Evolutionary conservation across 2,113 vertebrate species (phyloP), one percentile per base, ranked within the genome.

Genomic region (Sporophila hypoxantha): DNA sequence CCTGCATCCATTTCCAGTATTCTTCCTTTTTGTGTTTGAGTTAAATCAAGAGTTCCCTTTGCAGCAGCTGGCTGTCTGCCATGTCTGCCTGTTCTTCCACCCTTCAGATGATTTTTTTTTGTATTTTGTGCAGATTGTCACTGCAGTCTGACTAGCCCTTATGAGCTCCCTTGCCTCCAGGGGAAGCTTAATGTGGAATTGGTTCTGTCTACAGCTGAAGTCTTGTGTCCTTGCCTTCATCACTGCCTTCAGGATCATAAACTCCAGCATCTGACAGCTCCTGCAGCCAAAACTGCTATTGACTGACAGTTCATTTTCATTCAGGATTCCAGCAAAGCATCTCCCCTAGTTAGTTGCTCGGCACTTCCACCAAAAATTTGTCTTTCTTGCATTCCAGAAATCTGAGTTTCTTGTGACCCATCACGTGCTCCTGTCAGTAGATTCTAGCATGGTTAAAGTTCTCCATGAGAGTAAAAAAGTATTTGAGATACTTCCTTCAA

Each of bases 181-280:
- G 37, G 42, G 23, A 52, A 89, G 71, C 12, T 55, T 69, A 50
- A 78, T 59, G 39, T 25, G 26, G 42, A 56, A 87, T 74, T 32
- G 59, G 42, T 39, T 50, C 34, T 62, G 42, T 29, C 46, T 65
- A 69, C 25, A 65, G 55, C 29, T 64, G 60, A 90, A 77, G 36
- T 37, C 49, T 60, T 76, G 29, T 47, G 79, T 76, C 39, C 67
- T 79, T 76, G 70, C 41, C 20, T 82, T 76, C 42, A 60, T 73
- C 2, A 4, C 34, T 79, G 88, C 64, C 60, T 76, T 91, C 60
- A 42, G 39, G 39, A 94, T 36, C 11, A 65, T 59, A 75, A 81
- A 77, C 41, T 67, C 27, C 69, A 83, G 39, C 39, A 86, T 70
- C 44, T 84, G 81, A 91, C 77, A 86, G 91, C 70, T 90, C 81